Conservation (phyloP, 2,797 vertebrate genomes). For the Rhodeus uyekii region DNA sequence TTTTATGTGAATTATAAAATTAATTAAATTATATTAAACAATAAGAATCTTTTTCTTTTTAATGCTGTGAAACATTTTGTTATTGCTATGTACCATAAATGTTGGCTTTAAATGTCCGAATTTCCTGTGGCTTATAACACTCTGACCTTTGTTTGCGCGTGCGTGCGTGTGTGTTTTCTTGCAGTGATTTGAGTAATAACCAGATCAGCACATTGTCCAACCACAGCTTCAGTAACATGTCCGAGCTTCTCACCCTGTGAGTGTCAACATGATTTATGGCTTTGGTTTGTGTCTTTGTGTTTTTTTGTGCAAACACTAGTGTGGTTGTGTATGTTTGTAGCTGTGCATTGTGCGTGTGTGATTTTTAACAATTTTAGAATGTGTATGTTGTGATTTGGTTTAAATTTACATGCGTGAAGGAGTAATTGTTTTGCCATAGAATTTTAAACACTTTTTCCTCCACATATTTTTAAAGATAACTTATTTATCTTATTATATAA, state of each 20-base stretch:
- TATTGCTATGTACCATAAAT: slow-evolving; percentile 16
- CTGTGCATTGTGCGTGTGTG: slow-evolving; percentile 14
- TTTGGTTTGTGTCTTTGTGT: slow-evolving; percentile 41
- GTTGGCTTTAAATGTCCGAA: slow-evolving; percentile 27
- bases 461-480: background rate
- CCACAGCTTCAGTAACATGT: slow-evolving; percentile 99
- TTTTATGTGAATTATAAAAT: background rate
- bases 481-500: background rate
- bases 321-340: slow-evolving; percentile 30
- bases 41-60: background rate
- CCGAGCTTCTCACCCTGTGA: slow-evolving; percentile 98
- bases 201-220: slow-evolving; percentile 98
- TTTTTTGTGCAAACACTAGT: slow-evolving; percentile 8
- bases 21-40: background rate
- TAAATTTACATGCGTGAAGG: background rate
- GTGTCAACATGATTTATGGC: slow-evolving; percentile 75
- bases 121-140: slow-evolving; percentile 36
- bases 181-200: slow-evolving; percentile 99
- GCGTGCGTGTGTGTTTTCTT: slow-evolving; percentile 71
- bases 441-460: background rate
- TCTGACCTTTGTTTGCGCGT: slow-evolving; percentile 31
- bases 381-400: background rate
- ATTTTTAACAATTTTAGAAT: too few relatives aligned
- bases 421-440: background rate
- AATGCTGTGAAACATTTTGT: background rate